Evolutionary conservation across 2,888 invertebrate genomes (phyloP).

Genomic region (Teleogryllus oceanicus): DNA sequence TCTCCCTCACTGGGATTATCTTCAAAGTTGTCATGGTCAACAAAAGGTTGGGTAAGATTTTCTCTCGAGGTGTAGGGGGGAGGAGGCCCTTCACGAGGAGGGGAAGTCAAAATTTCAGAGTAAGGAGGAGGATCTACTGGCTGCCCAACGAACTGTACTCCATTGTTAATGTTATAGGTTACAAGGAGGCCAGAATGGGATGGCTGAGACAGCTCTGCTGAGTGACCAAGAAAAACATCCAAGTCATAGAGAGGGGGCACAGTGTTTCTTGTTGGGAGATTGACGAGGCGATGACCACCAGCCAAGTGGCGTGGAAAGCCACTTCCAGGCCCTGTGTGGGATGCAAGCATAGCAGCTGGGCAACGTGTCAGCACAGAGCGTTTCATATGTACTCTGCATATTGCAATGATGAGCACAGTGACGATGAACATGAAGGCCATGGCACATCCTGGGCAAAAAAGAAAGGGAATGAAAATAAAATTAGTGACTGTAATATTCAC

Average conservation of each 20-base stretch:
- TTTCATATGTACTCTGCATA: constrained; percentile 49
- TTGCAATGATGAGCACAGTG: constrained; percentile 48
- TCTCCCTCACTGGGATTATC: constrained; percentile 25
- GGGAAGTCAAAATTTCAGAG: constrained; percentile 45
- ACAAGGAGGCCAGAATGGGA: constrained; percentile 44
- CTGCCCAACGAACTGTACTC: constrained; percentile 47
- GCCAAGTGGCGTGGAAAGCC: neutral
- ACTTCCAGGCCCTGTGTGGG: neutral
- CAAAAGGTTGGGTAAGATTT: constrained; percentile 37
- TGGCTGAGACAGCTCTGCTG: constrained; percentile 35
- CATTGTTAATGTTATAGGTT: constrained; percentile 49
- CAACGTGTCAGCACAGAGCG: constrained; percentile 44
- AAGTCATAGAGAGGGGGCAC: constrained; percentile 42
- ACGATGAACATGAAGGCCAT: constrained; percentile 50
- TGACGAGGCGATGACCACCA: constrained; percentile 19
- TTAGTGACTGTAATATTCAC: neutral
- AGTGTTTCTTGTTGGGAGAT: constrained; percentile 36
- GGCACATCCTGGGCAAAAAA: constrained; percentile 46
- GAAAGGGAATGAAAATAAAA: constrained; percentile 23
- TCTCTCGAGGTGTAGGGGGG: constrained; percentile 49
- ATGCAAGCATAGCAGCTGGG: constrained; percentile 37
- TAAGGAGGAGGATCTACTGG: constrained; percentile 49
- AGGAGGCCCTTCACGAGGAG: constrained; percentile 50
- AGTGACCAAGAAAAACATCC: constrained; percentile 43
- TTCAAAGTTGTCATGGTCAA: neutral